These are phyloP conservation scores for Danionella dracula DNA, from an alignment of 2,797 vertebrate genomes.

Conservation along the genomic window DNA sequence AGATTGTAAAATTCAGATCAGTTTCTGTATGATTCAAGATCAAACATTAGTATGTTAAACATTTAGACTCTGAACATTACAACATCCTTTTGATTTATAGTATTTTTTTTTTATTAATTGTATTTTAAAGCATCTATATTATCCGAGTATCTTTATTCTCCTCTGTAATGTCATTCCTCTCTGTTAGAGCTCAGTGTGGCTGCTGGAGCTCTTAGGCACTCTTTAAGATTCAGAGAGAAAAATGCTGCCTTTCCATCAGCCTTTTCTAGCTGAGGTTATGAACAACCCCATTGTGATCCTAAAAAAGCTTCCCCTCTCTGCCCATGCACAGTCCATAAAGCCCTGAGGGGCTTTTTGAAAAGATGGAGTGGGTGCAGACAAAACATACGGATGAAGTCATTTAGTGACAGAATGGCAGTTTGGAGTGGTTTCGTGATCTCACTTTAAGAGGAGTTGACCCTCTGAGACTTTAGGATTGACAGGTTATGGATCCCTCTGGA, in stretches of 20 bases:
- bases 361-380: background rate
- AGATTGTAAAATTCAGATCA: no score
- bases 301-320: constrained; percentile 16
- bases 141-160: no score
- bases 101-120: no score
- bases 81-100: no score
- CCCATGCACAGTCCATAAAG: background rate
- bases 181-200: background rate
- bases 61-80: no score
- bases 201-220: background rate
- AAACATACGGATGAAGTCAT: constrained; percentile 3
- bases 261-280: constrained; percentile 13
- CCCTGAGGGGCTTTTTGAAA: background rate
- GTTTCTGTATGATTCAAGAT: no score
- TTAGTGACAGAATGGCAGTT: background rate
- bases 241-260: background rate
- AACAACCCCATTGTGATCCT: constrained; percentile 13
- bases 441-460: constrained; percentile 19
- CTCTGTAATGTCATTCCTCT: background rate
- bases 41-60: no score
- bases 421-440: background rate
- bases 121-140: no score
- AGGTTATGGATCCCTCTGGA: constrained; percentile 13
- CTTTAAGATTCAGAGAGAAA: constrained; percentile 10
- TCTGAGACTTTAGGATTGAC: constrained; percentile 15